Conservation (phyloP, 92 coral and sea anemone species). For the Palythoa caribaeorum region DNA sequence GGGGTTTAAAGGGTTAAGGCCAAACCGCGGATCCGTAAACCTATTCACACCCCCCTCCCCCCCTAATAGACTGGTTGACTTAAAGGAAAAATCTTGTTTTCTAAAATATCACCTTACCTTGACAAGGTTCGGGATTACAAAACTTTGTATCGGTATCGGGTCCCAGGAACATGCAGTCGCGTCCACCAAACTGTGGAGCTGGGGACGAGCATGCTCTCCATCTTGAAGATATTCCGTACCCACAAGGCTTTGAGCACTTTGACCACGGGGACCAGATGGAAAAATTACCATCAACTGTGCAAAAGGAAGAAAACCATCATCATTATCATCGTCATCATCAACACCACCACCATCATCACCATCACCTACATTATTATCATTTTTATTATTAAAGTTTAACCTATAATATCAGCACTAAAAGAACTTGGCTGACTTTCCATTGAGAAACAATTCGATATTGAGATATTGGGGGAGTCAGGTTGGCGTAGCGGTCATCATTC, state of each 20-base stretch:
- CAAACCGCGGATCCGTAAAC: not conserved
- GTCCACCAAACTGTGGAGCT: conserved; percentile 48
- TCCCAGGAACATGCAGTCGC: conserved; percentile 33
- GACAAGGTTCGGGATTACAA: conserved; percentile 39
- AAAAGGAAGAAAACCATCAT: not conserved
- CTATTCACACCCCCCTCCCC: not conserved
- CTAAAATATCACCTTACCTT: not conserved
- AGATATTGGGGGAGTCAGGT: too few relatives aligned
- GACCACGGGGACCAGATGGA: conserved; percentile 40
- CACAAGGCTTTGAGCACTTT: conserved; percentile 40
- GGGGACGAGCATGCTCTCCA: conserved; percentile 45
- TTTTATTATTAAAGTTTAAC: not conserved
- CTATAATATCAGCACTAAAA: not conserved
- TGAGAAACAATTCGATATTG: too few relatives aligned
- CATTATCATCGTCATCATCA: too few relatives aligned
- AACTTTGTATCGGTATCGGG: conserved; percentile 44
- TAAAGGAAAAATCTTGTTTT: not conserved
- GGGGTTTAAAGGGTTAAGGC: too few relatives aligned
- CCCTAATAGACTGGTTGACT: not conserved
- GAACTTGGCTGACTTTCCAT: too few relatives aligned
- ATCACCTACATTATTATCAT: too few relatives aligned
- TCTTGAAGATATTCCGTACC: conserved; percentile 34
- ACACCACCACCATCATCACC: too few relatives aligned
- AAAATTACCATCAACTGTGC: conserved; percentile 29
- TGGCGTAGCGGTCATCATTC: too few relatives aligned